Conservation (phyloP, 2,888 invertebrate species). For the Luperina nickerlii region DNA sequence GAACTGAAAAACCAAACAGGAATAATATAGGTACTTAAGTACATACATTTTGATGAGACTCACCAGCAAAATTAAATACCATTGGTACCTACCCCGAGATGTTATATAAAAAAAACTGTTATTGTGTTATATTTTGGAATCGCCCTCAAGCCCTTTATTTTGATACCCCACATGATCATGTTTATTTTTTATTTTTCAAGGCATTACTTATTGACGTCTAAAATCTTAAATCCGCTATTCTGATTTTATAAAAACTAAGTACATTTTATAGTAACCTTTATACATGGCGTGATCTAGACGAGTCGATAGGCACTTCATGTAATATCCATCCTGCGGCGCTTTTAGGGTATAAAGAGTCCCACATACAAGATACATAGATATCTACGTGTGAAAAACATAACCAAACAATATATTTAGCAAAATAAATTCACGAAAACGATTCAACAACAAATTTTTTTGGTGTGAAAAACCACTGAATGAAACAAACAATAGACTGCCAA, state of each 20-base stretch:
- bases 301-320: background rate
- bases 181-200: background rate
- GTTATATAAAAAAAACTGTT: background rate
- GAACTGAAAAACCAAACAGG: conserved; percentile 83
- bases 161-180: background rate
- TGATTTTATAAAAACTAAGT: background rate
- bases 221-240: background rate
- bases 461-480: background rate
- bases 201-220: background rate
- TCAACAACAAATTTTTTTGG: background rate
- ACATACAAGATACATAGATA: background rate
- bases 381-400: too few species aligned
- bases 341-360: too few species aligned
- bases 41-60: background rate
- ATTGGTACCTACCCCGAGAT: too few species aligned
- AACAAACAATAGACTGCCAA: background rate
- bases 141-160: background rate
- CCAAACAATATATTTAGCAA: background rate
- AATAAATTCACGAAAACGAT: background rate
- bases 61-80: too few species aligned
- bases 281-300: background rate
- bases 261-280: background rate
- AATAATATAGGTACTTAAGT: too few species aligned
- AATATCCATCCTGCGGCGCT: background rate
- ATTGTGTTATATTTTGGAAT: background rate